Conservation (phyloP, 2,797 vertebrate species). For the Myiotriccus ornatus region DNA sequence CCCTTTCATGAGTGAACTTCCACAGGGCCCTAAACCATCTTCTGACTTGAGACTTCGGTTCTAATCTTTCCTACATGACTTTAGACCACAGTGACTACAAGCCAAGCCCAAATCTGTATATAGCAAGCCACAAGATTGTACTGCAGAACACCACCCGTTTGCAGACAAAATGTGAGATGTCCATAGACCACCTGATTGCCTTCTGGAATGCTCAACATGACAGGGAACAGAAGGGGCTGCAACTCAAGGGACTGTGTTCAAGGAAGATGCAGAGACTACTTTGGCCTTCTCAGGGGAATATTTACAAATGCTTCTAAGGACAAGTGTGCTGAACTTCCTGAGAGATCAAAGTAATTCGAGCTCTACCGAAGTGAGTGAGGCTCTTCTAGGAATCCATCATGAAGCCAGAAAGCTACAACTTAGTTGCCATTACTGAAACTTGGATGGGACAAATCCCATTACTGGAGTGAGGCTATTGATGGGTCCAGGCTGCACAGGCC, state of each 20-base stretch:
- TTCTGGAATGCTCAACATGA: not conserved
- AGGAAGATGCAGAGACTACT: not conserved
- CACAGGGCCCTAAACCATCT: not conserved
- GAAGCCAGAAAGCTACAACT: not conserved
- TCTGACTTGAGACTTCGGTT: not conserved
- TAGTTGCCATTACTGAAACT: not conserved
- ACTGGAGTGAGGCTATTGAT: not conserved
- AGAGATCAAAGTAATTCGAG: not conserved
- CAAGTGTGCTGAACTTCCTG: not conserved
- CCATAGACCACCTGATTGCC: constrained; percentile 39
- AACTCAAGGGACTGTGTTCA: not conserved
- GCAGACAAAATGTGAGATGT: constrained; percentile 19
- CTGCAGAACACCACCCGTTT: constrained; percentile 12
- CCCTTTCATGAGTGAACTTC: not conserved
- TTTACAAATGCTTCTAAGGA: not conserved
- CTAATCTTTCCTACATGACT: constrained; percentile 42
- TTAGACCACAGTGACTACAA: constrained; percentile 36
- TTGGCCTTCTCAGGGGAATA: not conserved
- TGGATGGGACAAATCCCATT: not conserved
- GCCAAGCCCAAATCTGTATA: constrained; percentile 57
- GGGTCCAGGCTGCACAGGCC: not conserved
- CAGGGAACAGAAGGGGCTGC: not conserved
- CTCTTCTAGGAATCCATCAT: not conserved
- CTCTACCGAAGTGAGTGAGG: not conserved
- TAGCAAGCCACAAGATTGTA: constrained; percentile 57